Conservation (phyloP, 2,888 invertebrate species). For the Carpatolechia fugitivella region DNA sequence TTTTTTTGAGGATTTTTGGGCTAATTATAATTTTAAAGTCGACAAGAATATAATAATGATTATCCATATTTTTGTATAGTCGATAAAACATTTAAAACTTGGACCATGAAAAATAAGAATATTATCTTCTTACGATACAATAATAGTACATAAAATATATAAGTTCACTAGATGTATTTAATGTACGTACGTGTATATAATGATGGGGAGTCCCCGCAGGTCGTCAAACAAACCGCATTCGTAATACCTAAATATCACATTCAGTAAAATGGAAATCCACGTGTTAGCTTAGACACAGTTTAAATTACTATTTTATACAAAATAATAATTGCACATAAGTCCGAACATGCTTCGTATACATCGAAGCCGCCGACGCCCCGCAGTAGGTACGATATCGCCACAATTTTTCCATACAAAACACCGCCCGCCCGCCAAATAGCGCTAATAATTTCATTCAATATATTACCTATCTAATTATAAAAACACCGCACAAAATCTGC, state of each 20-base stretch:
- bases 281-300: constrained; percentile 77
- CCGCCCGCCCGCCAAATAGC: constrained; percentile 62
- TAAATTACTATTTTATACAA: constrained; percentile 76
- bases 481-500: constrained; percentile 79
- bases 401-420: constrained; percentile 43
- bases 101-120: constrained; percentile 80
- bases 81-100: constrained; percentile 80
- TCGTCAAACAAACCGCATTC: constrained; percentile 67
- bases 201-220: constrained; percentile 43
- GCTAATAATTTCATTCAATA: constrained; percentile 79
- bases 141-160: constrained; percentile 80
- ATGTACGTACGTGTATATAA: constrained; percentile 66
- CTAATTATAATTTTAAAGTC: constrained; percentile 71
- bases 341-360: constrained; percentile 59
- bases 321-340: constrained; percentile 80
- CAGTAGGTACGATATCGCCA: constrained; percentile 26
- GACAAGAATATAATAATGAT: constrained; percentile 78
- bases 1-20: constrained; percentile 69
- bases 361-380: constrained; percentile 49
- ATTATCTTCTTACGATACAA: constrained; percentile 77
- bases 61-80: constrained; percentile 78
- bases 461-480: constrained; percentile 81
- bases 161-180: constrained; percentile 75
- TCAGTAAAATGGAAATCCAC: constrained; percentile 79
- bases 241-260: constrained; percentile 80